These are phyloP conservation scores for Microcebus ravelobensis DNA, from an alignment of 2,113 vertebrate species.

Conservation along the genomic window DNA sequence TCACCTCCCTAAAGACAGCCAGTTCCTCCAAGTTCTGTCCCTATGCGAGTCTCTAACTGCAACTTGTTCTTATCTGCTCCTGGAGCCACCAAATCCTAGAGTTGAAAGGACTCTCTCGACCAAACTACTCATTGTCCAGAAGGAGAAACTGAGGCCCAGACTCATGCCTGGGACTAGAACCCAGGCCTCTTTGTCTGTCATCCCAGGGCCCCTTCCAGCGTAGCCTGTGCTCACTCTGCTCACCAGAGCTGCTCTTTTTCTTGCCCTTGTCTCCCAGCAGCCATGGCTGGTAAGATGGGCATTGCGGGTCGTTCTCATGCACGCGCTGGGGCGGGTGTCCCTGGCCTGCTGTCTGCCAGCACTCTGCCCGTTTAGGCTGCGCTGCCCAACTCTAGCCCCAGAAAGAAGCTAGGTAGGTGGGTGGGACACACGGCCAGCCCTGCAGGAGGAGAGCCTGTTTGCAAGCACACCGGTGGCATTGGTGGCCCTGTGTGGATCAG, in stretches of 20 bases:
- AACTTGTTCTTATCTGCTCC: neutral
- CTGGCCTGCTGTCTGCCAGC: neutral
- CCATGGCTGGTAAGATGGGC: neutral
- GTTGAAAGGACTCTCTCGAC: neutral
- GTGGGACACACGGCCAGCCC: fast-evolving
- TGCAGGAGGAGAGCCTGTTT: neutral
- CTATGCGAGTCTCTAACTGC: fast-evolving
- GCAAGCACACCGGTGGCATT: neutral
- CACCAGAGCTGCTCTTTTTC: neutral
- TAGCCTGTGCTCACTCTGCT: neutral
- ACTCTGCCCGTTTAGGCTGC: neutral
- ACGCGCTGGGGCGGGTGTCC: neutral
- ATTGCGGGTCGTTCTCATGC: neutral
- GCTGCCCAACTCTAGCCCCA: neutral
- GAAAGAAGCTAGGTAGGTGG: neutral
- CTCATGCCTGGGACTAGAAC: neutral
- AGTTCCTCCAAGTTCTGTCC: neutral
- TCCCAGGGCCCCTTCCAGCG: neutral
- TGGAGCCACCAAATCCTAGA: too few relatives aligned
- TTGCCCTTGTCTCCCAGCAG: fast-evolving
- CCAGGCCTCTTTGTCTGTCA: neutral
- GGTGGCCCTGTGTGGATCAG: too few relatives aligned
- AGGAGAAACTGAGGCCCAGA: neutral
- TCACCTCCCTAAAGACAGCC: neutral
- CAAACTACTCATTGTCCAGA: neutral